Conservation (phyloP, 2,797 vertebrate species). For the Myiotriccus ornatus region DNA sequence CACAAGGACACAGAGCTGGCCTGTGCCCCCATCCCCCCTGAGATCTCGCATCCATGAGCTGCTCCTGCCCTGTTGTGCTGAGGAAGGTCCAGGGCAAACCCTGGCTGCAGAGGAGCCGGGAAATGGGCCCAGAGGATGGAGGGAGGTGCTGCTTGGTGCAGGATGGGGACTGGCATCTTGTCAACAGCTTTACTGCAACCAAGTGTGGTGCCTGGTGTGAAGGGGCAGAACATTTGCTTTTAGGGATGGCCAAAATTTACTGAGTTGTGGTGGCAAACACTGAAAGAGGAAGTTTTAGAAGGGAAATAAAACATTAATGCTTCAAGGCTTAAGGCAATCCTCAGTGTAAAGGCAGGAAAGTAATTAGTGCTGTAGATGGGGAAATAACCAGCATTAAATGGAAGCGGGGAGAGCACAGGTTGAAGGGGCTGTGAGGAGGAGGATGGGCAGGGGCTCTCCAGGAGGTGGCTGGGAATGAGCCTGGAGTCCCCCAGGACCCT, state of each 20-base stretch:
- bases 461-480: neutral
- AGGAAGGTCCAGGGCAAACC: neutral
- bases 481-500: neutral
- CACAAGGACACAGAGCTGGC: fast-evolving
- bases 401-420: neutral
- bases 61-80: fast-evolving
- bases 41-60: neutral
- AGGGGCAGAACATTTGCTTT: neutral
- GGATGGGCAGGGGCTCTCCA: neutral
- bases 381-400: neutral
- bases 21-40: neutral
- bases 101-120: neutral
- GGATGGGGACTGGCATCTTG: neutral
- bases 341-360: slow-evolving; percentile 2
- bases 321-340: neutral
- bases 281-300: slow-evolving; percentile 36
- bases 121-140: neutral
- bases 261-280: neutral
- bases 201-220: neutral
- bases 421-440: fast-evolving
- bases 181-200: neutral
- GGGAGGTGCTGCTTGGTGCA: neutral
- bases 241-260: neutral
- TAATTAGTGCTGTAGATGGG: neutral
- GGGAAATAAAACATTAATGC: slow-evolving; percentile 15